Conservation (phyloP, 1,140 invertebrate genomes). For the Subanguina moxae region DNA sequence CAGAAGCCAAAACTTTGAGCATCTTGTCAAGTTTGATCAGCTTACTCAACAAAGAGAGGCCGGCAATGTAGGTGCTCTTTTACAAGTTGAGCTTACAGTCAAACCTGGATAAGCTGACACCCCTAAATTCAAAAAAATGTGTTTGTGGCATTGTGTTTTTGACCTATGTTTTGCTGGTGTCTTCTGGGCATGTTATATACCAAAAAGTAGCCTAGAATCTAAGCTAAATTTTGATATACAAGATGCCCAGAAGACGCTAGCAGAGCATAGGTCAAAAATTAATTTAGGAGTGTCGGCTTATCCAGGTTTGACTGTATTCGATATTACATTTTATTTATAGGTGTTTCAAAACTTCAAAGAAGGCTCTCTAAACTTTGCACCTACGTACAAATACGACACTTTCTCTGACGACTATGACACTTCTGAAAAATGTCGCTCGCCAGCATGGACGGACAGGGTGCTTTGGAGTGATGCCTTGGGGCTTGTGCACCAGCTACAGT, state of each 20-base stretch:
- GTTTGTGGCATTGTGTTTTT: no score
- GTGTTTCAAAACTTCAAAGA: constrained; percentile 92
- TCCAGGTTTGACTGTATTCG: neutral
- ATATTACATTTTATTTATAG: constrained; percentile 64
- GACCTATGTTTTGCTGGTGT: no score
- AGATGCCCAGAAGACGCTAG: no score
- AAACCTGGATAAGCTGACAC: no score
- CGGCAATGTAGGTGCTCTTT: constrained; percentile 60
- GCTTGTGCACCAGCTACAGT: constrained; percentile 63
- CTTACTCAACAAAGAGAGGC: constrained; percentile 66
- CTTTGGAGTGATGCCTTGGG: constrained; percentile 76
- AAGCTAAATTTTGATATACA: no score
- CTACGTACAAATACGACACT: constrained; percentile 97
- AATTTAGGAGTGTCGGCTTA: neutral
- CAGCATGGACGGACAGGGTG: constrained; percentile 95
- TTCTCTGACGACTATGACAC: constrained; percentile 99
- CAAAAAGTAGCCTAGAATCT: no score
- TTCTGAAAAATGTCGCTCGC: constrained; percentile 83
- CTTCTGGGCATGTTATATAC: no score
- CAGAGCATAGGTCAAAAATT: no score
- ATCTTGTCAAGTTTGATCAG: constrained; percentile 82
- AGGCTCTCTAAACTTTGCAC: constrained; percentile 83
- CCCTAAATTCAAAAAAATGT: no score
- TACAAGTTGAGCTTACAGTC: no score
- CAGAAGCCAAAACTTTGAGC: constrained; percentile 71